Percentiles rank a stretch among this genome's conserved stretches.
These are phyloP conservation scores for Chondrilla cf. caribensis DNA, from an alignment of 37 sponge, comb jelly and placozoan species.

Conservation along the genomic window DNA sequence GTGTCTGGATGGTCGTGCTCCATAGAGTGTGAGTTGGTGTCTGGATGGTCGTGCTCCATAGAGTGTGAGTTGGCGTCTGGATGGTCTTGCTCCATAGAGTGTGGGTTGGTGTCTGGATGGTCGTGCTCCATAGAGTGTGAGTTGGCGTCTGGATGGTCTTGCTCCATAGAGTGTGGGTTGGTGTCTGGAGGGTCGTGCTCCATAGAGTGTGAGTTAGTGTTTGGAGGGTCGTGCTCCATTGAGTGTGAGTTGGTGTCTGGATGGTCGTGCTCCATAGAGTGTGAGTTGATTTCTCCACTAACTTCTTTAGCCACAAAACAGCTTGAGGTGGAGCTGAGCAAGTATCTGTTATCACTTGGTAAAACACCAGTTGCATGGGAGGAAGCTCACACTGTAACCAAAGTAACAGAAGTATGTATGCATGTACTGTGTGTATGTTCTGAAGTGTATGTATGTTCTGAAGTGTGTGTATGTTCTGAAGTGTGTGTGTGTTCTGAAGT, in stretches of 20 bases:
- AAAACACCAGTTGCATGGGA: slow-evolving; percentile 23
- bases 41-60: too few relatives aligned
- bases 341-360: not conserved
- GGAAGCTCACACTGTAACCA: not conserved
- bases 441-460: too few relatives aligned
- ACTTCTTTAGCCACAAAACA: not conserved
- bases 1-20: too few relatives aligned
- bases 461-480: too few relatives aligned
- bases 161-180: not conserved
- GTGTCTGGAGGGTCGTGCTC: not conserved
- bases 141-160: not conserved
- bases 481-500: too few relatives aligned
- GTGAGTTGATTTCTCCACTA: too few relatives aligned
- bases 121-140: not conserved
- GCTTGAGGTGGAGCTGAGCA: not conserved
- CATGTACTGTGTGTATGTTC: too few relatives aligned
- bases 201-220: not conserved
- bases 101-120: not conserved
- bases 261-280: not conserved
- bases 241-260: not conserved
- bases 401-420: too few relatives aligned
- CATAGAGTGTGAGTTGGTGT: not conserved
- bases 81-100: not conserved
- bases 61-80: not conserved
- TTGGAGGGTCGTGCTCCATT: not conserved